Evolutionary conservation across 2,113 vertebrate genomes (phyloP), one percentile per base, ranked within the genome.

Genomic region (Empidonax alnorum): DNA sequence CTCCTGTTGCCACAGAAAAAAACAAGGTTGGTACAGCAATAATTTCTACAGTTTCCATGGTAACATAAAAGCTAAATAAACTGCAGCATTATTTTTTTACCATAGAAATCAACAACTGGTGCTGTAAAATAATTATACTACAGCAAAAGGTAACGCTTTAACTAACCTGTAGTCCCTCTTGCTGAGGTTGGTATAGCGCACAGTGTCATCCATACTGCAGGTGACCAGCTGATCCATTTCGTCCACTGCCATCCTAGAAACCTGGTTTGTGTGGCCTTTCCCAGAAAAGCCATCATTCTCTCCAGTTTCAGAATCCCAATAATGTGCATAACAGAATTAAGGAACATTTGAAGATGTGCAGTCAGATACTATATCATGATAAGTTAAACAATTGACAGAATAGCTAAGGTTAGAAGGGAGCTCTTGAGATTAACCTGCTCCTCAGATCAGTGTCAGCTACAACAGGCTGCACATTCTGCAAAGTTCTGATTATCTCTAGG

Each of bases 121-220:
- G 41, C n/a, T 79, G 44, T 30, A 62, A 75, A 74, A 74, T 33
- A 79, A 79, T 28, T 50, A 58, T 6, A 62, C 27, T 42, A 39
- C 28, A 85, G 47, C 37, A 52, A 59, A 61, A 92, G 7, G 12
- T 11, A 68, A 39, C 4, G 21, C 46, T 87, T 90, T 41, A 25
- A 74, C 96, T 79, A 91, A 99, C 99, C 99, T 99, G 98, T 99
- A 99, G 77, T 99, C 99, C 46, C 97, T 98, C 76, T 98, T 98
- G 50, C 15, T 83, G 27, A 99, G 90, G 93, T 53, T 98, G 50
- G 98, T 99, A 68, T 97, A 99, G 65, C 99, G 99, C 84, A 99
- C 97, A 0, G 99, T 99, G 55, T 99, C 99, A 9, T 99, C 99
- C 99, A 99, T 99, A 95, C 99, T 98, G 97, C 99, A 99, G 24